Evolutionary conservation across 2,888 invertebrate genomes (phyloP).

Genomic region (Amitus sp.): DNA sequence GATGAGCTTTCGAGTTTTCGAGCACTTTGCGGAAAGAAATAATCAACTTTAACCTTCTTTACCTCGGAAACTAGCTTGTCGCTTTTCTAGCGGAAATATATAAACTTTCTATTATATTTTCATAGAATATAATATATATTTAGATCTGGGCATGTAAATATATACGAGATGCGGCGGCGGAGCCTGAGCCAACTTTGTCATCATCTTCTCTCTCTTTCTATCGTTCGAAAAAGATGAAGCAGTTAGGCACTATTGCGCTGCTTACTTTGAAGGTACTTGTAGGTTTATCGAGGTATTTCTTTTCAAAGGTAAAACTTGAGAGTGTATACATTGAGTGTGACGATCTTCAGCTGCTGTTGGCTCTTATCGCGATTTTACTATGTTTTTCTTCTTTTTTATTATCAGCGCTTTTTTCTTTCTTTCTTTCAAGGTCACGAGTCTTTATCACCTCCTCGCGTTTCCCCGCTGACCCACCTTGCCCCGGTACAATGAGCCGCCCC

Average conservation of each 20-base stretch:
- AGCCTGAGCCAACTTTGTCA: no score
- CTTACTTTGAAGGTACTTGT: constrained; percentile 63
- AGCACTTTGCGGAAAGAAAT: constrained; percentile 31
- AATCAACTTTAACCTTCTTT: constrained; percentile 15
- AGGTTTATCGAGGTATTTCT: constrained; percentile 61
- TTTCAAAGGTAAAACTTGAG: constrained; percentile 57
- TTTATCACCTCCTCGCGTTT: constrained; percentile 63
- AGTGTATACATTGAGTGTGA: constrained; percentile 32
- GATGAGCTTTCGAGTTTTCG: constrained; percentile 40
- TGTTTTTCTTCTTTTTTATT: constrained; percentile 18
- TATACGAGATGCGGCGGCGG: constrained; percentile 30
- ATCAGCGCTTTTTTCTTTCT: constrained; percentile 46
- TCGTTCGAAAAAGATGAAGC: constrained; percentile 32
- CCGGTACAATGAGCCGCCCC: constrained; percentile 48
- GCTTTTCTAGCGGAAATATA: constrained; percentile 32
- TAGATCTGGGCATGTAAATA: constrained; percentile 28
- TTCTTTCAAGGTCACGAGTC: constrained; percentile 62
- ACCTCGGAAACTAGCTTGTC: constrained; percentile 17
- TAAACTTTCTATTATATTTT: constrained; percentile 24
- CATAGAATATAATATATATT: constrained; percentile 34
- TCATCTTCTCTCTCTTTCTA: constrained; percentile 15
- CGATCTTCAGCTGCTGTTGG: constrained; percentile 26
- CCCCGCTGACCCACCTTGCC: constrained; percentile 61
- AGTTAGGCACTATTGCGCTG: constrained; percentile 62
- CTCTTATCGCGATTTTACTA: constrained; percentile 8